Evolutionary conservation across 2,888 invertebrate genomes (phyloP).

Genomic region (Tridacna gigas): DNA sequence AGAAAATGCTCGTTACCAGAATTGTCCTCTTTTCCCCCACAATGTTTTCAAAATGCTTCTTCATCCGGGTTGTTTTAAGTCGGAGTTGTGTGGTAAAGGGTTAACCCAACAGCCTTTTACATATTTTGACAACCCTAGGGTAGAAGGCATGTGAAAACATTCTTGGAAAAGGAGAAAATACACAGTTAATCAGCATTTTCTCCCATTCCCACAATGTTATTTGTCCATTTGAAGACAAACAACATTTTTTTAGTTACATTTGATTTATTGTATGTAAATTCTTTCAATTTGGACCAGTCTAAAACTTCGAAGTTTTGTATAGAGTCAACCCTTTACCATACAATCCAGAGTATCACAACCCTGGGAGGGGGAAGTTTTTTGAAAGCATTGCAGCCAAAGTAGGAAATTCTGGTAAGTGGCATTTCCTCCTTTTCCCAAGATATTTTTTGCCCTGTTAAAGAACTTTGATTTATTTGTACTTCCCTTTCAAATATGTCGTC

Average conservation of each 20-base stretch:
- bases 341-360: not conserved
- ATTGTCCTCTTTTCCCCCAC: not conserved
- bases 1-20: not conserved
- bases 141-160: not conserved
- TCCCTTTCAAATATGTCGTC: too few relatives aligned
- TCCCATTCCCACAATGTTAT: not conserved
- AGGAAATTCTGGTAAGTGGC: not conserved
- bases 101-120: not conserved
- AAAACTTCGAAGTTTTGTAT: too few relatives aligned
- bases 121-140: too few relatives aligned
- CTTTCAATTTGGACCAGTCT: too few relatives aligned
- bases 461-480: too few relatives aligned
- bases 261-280: too few relatives aligned
- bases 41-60: conserved; percentile 2
- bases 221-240: not conserved
- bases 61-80: not conserved
- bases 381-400: not conserved
- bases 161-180: not conserved
- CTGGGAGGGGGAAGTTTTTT: not conserved
- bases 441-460: too few relatives aligned
- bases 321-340: not conserved
- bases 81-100: not conserved
- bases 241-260: too few relatives aligned
- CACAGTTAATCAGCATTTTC: not conserved
- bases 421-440: not conserved